Evolutionary conservation across 2,797 vertebrate genomes (phyloP), one percentile per base, ranked within the genome.

Genomic region (Salarias fasciatus): DNA sequence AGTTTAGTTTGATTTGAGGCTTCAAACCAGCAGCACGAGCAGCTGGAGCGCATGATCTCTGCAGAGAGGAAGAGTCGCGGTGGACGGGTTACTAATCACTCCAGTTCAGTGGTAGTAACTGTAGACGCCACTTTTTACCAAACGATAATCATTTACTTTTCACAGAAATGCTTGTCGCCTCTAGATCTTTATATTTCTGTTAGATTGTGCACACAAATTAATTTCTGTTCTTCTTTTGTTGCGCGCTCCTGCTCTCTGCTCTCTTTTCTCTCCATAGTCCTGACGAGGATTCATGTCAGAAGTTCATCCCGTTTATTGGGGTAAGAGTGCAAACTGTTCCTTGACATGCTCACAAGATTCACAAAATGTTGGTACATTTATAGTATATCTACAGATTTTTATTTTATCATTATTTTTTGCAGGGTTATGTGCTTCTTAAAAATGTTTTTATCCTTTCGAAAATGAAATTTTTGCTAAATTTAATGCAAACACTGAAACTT

Each of bases 251-350:
- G 40, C 52, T 11, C 44, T 12, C 41, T 68, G 53, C 42, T 54
- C 31, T 47, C 53, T 14, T 55, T 28, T 46, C 12, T 49, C 47
- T 14, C 65, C 83, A 58, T 87, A 99, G 97, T 91, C 96, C 96
- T 1, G 95, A 98, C 0, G 97, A 98, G 89, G 97, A 99, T 78
- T 97, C 97, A 0, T 97, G 97, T 6, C 97, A 99, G 92, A 98
- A 98, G 77, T 99, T 99, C 90, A 99, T 98, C 85, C 97, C 97
- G 31, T 99, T 99, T 54, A 95, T 99, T 0, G 97, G 97, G 84
- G 97, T 98, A 88, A 93, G 95, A 94, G 0, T n/a, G 11, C 1
- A 24, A 24, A 24, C 18, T 18, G 24, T 18, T 24, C 18, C 18
- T 24, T 24, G 18, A 24, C 18, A 24, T 1, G 2, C 11, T 24